A percentile compares a stretch with the other conserved stretches of the same genome.
Conservation (phyloP, 2,797 vertebrate species). For the Synaphobranchus kaupii region DNA sequence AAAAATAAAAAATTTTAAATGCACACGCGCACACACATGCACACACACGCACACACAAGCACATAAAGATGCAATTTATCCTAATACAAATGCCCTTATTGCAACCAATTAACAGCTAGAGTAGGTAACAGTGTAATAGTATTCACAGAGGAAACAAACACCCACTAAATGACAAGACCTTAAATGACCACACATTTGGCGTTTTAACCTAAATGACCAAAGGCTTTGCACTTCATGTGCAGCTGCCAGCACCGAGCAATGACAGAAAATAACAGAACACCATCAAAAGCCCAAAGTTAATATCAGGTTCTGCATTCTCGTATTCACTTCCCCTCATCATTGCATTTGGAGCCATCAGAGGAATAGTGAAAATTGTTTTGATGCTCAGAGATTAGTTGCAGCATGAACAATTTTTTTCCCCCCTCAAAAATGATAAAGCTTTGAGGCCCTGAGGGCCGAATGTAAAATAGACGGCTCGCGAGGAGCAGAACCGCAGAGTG, state of each 20-base stretch:
- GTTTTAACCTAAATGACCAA: background rate
- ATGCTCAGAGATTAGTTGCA: constrained; percentile 28
- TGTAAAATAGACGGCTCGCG: background rate
- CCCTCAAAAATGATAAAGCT: background rate
- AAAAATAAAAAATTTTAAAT: no score
- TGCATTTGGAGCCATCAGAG: background rate
- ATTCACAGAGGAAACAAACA: background rate
- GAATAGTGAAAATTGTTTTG: constrained; percentile 22
- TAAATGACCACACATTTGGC: background rate
- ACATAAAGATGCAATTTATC: background rate
- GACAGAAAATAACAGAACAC: background rate
- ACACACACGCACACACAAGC: no score
- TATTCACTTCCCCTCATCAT: background rate
- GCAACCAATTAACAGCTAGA: background rate
- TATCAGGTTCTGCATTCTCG: background rate
- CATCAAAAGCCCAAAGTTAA: background rate
- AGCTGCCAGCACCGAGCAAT: background rate
- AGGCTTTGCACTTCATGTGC: background rate
- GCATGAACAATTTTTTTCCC: background rate
- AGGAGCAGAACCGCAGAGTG: background rate
- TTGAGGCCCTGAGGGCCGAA: constrained; percentile 11
- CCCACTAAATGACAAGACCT: background rate
- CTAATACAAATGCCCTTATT: background rate
- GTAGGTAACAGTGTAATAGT: background rate
- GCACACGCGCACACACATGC: no score